Conservation (phyloP, 2,113 vertebrate genomes). For the Anas platyrhynchos region DNA sequence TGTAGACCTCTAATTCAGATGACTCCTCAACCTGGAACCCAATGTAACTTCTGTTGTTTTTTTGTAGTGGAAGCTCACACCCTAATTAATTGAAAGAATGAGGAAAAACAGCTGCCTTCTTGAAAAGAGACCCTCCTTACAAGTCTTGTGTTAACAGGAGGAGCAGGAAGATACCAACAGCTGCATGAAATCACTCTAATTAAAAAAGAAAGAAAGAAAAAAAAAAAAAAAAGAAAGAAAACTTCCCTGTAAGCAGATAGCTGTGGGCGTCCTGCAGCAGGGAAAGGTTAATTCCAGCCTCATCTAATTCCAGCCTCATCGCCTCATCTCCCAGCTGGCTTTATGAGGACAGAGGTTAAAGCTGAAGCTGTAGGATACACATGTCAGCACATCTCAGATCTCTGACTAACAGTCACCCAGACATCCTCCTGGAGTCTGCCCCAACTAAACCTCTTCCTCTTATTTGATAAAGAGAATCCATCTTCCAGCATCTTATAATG, state of each 20-base stretch:
- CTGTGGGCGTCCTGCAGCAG: background rate
- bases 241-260: slow-evolving; percentile 1
- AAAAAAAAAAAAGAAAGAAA: background rate
- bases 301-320: slow-evolving; percentile 1
- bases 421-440: background rate
- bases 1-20: background rate
- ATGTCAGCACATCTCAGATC: background rate
- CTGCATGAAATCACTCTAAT: slow-evolving; percentile 71
- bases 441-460: background rate
- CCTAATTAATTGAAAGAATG: slow-evolving; percentile 31
- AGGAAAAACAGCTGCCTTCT: slow-evolving; percentile 62
- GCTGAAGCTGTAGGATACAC: background rate
- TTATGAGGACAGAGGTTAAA: slow-evolving; percentile 22
- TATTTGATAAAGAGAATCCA: background rate
- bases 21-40: background rate
- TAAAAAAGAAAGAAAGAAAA: slow-evolving; percentile 43
- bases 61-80: background rate
- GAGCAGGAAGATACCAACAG: slow-evolving; percentile 47
- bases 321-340: slow-evolving; percentile 14
- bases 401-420: background rate
- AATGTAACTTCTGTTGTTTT: background rate
- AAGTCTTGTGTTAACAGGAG: background rate
- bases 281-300: slow-evolving; percentile 39
- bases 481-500: background rate
- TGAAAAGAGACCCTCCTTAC: slow-evolving; percentile 20